A percentile compares a stretch with the other conserved stretches of the same genome.
These are phyloP conservation scores for Grus americana DNA, from an alignment of 2,113 vertebrate genomes.

Conservation along the genomic window DNA sequence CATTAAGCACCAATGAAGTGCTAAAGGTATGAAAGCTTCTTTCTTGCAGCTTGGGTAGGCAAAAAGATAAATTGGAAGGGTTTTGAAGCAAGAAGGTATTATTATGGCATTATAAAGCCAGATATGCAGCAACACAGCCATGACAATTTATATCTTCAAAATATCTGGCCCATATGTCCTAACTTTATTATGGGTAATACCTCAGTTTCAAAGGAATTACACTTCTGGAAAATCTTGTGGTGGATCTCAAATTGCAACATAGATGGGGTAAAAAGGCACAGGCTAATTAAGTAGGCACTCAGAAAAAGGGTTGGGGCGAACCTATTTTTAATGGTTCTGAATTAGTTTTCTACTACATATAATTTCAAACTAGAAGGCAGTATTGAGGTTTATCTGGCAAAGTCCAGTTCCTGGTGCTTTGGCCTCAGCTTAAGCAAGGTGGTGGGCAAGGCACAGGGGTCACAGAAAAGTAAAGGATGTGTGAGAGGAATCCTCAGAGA, in stretches of 20 bases:
- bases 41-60: neutral
- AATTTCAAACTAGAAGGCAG: neutral
- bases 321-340: neutral
- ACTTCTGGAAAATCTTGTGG: neutral
- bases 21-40: neutral
- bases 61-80: neutral
- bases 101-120: conserved; percentile 19
- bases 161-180: neutral
- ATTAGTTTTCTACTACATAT: neutral
- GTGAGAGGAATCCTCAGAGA: neutral
- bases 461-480: neutral
- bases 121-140: neutral
- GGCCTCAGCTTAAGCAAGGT: neutral
- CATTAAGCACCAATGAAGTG: conserved; percentile 19
- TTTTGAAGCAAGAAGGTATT: conserved; percentile 14
- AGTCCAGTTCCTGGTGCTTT: neutral
- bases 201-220: neutral
- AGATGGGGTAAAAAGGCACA: neutral
- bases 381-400: neutral
- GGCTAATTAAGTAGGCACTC: neutral
- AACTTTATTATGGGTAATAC: neutral
- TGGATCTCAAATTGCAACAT: neutral
- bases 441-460: neutral
- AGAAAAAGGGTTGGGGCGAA: neutral
- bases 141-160: neutral